Evolutionary conservation across 2,113 vertebrate species (phyloP).

Genomic region (Cinclus cinclus): DNA sequence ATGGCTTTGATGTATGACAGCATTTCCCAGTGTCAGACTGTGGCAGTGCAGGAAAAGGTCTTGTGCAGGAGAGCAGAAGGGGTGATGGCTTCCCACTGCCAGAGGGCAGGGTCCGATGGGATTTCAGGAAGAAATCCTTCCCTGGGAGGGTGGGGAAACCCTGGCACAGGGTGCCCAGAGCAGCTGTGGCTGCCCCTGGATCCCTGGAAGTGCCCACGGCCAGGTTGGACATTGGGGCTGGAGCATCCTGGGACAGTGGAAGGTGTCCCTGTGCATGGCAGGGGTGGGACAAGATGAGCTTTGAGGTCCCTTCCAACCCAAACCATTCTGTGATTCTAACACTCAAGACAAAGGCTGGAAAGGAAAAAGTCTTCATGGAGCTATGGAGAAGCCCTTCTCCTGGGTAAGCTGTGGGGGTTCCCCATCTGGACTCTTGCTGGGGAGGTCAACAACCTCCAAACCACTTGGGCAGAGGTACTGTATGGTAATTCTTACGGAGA

Average conservation of each 20-base stretch:
- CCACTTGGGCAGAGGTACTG: not conserved
- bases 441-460: not conserved
- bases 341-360: not conserved
- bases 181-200: not conserved
- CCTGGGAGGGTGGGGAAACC: accelerated
- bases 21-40: not conserved
- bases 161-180: not conserved
- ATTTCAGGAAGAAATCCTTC: not conserved
- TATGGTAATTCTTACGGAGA: not conserved
- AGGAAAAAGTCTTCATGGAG: not conserved
- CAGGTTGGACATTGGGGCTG: accelerated
- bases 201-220: not conserved
- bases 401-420: not conserved
- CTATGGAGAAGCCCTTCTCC: not conserved
- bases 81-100: not conserved
- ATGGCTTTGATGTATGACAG: not conserved
- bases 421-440: not conserved
- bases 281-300: accelerated
- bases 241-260: accelerated
- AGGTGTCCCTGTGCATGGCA: not conserved
- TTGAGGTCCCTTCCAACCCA: not conserved
- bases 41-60: not conserved
- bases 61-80: not conserved
- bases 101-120: not conserved
- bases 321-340: not conserved